Conservation (phyloP, 2,888 invertebrate species). For the Tholera decimalis region DNA sequence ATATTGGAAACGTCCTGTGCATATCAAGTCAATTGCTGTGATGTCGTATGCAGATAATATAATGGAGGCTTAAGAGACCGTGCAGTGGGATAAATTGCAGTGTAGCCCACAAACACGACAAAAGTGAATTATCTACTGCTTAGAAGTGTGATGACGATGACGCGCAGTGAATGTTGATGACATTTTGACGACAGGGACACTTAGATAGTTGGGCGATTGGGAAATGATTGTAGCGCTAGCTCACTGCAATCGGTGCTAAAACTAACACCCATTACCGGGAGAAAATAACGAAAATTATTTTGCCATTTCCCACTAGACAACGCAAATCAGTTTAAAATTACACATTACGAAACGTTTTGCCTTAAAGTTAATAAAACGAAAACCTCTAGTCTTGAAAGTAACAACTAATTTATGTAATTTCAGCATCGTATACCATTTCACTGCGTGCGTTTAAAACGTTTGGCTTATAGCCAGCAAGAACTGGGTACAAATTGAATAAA, state of each 20-base stretch:
- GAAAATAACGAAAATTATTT: conserved; percentile 39
- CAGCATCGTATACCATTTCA: conserved; percentile 58
- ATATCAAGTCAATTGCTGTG: conserved; percentile 15
- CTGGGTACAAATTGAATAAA: conserved; percentile 76
- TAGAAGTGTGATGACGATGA: conserved; percentile 54
- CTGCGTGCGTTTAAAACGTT: conserved; percentile 68
- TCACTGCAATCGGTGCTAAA: conserved; percentile 37
- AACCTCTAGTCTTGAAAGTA: conserved; percentile 46
- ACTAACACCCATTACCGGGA: conserved; percentile 22
- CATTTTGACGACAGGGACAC: conserved; percentile 70
- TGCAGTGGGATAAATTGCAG: conserved; percentile 49
- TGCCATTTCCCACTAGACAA: conserved; percentile 3
- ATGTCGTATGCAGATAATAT: conserved; percentile 36
- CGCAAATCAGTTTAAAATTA: conserved; percentile 4
- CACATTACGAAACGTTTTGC: background rate
- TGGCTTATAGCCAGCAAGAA: conserved; percentile 72
- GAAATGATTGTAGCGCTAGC: conserved; percentile 49
- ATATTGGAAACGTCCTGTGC: conserved; percentile 24
- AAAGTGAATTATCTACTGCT: conserved; percentile 71
- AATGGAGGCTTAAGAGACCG: conserved; percentile 31
- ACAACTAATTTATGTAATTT: conserved; percentile 63
- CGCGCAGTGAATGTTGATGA: conserved; percentile 71
- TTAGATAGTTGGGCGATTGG: conserved; percentile 56
- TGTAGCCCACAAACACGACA: conserved; percentile 51
- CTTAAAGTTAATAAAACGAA: conserved; percentile 38